These are phyloP conservation scores for Rhabdornis inornatus DNA, from an alignment of 2,113 vertebrate genomes.

Conservation along the genomic window DNA sequence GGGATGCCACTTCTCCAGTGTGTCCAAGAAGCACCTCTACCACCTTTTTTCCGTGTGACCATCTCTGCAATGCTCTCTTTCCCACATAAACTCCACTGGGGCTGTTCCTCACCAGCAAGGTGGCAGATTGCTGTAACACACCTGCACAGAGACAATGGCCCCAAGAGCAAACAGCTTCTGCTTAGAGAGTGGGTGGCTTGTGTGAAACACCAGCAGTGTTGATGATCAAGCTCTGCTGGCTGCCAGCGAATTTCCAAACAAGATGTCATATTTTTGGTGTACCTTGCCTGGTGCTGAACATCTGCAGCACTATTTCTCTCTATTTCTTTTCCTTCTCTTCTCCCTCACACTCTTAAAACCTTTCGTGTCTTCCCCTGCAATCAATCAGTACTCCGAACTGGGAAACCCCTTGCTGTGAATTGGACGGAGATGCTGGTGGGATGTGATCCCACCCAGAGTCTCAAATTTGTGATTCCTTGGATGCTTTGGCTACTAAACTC, in stretches of 20 bases:
- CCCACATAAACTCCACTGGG: background rate
- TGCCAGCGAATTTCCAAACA: background rate
- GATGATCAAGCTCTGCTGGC: background rate
- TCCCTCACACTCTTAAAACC: background rate
- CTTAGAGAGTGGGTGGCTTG: background rate
- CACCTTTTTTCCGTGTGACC: background rate
- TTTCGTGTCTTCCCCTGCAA: background rate
- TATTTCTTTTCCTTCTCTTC: background rate
- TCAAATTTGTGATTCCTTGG: background rate
- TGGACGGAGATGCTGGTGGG: background rate
- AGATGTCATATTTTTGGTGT: background rate
- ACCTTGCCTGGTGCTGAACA: background rate
- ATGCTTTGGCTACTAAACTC: background rate
- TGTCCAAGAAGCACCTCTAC: background rate
- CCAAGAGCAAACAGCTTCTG: background rate
- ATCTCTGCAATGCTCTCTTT: background rate
- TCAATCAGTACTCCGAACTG: background rate
- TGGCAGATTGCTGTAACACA: background rate
- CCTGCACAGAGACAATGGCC: fast-evolving
- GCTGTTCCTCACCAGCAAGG: background rate
- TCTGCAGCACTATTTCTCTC: background rate
- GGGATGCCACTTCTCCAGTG: background rate
- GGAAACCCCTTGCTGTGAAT: background rate
- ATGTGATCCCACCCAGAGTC: background rate
- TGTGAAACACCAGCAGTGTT: fast-evolving